Evolutionary conservation across 2,113 vertebrate genomes (phyloP).

Genomic region (Megaceryle maxima): DNA sequence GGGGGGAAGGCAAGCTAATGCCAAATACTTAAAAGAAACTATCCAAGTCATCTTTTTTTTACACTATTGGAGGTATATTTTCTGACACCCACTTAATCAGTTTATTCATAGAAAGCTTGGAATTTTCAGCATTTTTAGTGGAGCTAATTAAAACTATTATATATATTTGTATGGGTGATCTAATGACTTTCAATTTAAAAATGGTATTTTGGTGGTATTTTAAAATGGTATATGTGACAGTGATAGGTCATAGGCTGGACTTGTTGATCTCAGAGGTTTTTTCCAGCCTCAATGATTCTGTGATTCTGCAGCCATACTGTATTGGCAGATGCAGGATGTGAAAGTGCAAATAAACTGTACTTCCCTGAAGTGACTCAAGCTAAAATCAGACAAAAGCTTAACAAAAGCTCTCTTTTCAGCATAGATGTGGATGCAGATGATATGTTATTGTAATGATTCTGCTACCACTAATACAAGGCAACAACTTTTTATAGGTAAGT

Average conservation of each 20-base stretch:
- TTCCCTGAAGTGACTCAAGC: background rate
- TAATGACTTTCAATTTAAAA: background rate
- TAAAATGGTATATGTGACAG: too few species aligned
- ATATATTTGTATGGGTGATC: too few species aligned
- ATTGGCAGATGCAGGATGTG: background rate
- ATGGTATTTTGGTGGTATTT: background rate
- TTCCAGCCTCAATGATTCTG: background rate
- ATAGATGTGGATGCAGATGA: background rate
- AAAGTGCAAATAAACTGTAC: background rate
- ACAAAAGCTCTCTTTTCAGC: background rate
- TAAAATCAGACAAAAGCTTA: background rate
- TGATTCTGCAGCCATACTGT: background rate
- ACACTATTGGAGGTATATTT: background rate
- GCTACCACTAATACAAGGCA: background rate
- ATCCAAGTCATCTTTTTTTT: background rate
- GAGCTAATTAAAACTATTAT: background rate
- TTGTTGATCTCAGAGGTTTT: too few species aligned
- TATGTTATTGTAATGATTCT: background rate
- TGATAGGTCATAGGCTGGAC: too few species aligned
- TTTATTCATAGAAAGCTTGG: background rate
- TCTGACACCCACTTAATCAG: background rate
- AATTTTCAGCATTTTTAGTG: background rate
- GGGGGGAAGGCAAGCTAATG: background rate
- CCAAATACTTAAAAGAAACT: background rate
- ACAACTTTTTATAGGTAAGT: background rate